phyloP scores from a whole-genome alignment of 2,888 invertebrate genomes.

The Bellardia pandia region DNA sequence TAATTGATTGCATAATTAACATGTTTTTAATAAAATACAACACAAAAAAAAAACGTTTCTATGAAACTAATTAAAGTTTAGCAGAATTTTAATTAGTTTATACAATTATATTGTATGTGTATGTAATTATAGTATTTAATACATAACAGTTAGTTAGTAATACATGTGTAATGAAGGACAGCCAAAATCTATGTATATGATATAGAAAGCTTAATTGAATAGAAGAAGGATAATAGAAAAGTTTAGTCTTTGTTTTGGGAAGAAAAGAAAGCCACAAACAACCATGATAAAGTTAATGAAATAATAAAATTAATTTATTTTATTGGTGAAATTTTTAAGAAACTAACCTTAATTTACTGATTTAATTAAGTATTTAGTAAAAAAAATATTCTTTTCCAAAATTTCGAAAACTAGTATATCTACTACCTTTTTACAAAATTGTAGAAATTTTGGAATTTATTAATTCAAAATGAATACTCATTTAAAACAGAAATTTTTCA shows the following conservation, averaged over 20 bases:
- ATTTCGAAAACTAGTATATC: too few species aligned
- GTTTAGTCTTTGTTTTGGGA: neutral
- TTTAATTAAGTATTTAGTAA: too few species aligned
- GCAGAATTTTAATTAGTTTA: constrained; percentile 62
- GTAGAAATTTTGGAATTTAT: too few species aligned
- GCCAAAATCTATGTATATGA: neutral
- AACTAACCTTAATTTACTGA: too few species aligned
- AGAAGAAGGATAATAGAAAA: neutral
- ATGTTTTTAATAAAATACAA: constrained; percentile 25
- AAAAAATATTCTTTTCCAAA: too few species aligned
- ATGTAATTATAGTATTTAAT: constrained; percentile 16
- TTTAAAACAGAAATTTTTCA: too few species aligned
- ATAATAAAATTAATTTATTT: too few species aligned
- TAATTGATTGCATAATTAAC: constrained; percentile 63
- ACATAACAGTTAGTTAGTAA: neutral
- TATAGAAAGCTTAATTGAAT: constrained; percentile 6
- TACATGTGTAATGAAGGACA: constrained; percentile 34
- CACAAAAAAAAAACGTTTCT: constrained; percentile 15
- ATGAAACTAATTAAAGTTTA: constrained; percentile 63
- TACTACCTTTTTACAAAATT: too few species aligned
- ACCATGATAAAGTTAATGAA: too few species aligned
- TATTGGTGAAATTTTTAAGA: too few species aligned
- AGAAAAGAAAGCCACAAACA: neutral
- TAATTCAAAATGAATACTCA: too few species aligned
- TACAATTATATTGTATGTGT: constrained; percentile 8